Percentiles rank a stretch among this genome's conserved stretches.
Evolutionary conservation across 2,797 vertebrate genomes (phyloP).

Genomic region (Eulemur albifrons): DNA sequence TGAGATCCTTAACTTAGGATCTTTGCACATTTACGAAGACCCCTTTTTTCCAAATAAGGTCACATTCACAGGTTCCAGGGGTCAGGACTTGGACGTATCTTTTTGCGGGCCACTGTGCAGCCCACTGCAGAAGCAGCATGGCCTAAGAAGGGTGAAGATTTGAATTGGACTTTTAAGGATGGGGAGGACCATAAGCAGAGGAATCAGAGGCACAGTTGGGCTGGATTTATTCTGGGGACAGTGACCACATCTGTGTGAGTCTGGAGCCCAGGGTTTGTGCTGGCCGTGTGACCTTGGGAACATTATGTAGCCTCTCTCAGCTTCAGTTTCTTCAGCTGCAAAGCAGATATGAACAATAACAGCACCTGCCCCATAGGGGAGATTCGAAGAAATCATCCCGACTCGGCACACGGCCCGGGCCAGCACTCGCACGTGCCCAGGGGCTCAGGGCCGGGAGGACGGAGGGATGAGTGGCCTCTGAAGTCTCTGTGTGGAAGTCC

Average conservation of each 20-base stretch:
- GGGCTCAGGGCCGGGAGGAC: background rate
- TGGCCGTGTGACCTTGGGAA: background rate
- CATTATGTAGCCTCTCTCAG: background rate
- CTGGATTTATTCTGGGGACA: background rate
- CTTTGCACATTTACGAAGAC: background rate
- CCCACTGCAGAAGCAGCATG: background rate
- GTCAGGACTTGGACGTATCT: background rate
- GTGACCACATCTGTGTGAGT: background rate
- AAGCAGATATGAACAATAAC: background rate
- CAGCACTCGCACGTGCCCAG: background rate
- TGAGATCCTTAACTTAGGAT: background rate
- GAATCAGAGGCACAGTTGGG: background rate
- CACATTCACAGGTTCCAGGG: background rate
- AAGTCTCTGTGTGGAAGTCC: background rate
- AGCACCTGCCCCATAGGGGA: background rate
- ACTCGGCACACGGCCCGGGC: background rate
- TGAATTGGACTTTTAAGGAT: background rate
- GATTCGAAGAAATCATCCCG: background rate
- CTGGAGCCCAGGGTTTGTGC: background rate
- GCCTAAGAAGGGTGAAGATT: background rate
- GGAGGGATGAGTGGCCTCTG: background rate
- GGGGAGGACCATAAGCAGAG: background rate
- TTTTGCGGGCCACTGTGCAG: background rate
- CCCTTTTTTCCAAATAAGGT: background rate
- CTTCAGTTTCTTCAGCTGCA: background rate